Evolutionary conservation across 2,888 invertebrate genomes (phyloP).

Genomic region (Drosophila birchii): DNA sequence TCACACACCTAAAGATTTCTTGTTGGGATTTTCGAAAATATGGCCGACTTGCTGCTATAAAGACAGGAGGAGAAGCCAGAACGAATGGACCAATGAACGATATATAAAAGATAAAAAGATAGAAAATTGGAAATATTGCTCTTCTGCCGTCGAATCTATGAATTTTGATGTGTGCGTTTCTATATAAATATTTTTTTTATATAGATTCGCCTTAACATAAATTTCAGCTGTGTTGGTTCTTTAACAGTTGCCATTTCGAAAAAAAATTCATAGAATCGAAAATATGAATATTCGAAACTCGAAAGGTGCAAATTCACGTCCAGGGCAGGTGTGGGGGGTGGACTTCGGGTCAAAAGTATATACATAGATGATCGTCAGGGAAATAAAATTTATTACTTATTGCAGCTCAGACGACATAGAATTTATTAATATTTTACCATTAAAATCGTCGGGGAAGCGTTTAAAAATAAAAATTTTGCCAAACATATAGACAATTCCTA

Average conservation of each 20-base stretch:
- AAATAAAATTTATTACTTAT: conserved; percentile 76
- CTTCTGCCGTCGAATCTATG: conserved; percentile 33
- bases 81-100: conserved; percentile 68
- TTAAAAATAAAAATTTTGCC: conserved; percentile 64
- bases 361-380: conserved; percentile 43
- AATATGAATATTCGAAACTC: conserved; percentile 56
- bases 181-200: conserved; percentile 22
- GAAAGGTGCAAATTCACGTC: conserved; percentile 67
- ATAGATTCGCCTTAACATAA: conserved; percentile 32
- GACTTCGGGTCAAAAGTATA: conserved; percentile 46
- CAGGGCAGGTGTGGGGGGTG: background rate
- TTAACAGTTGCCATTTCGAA: conserved; percentile 75
- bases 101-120: conserved; percentile 69
- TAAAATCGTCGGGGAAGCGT: conserved; percentile 53
- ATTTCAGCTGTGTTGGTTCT: conserved; percentile 39
- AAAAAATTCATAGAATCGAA: conserved; percentile 6
- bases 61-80: conserved; percentile 34
- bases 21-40: conserved; percentile 65
- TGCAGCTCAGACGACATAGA: conserved; percentile 65
- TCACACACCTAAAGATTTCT: conserved; percentile 23
- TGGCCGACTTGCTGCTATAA: conserved; percentile 57
- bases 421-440: conserved; percentile 74
- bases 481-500: conserved; percentile 36
- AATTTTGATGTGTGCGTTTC: conserved; percentile 22
- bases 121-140: conserved; percentile 76